phyloP scores from a whole-genome alignment of 2,888 invertebrate genomes.

The Oligia fasciuncula region DNA sequence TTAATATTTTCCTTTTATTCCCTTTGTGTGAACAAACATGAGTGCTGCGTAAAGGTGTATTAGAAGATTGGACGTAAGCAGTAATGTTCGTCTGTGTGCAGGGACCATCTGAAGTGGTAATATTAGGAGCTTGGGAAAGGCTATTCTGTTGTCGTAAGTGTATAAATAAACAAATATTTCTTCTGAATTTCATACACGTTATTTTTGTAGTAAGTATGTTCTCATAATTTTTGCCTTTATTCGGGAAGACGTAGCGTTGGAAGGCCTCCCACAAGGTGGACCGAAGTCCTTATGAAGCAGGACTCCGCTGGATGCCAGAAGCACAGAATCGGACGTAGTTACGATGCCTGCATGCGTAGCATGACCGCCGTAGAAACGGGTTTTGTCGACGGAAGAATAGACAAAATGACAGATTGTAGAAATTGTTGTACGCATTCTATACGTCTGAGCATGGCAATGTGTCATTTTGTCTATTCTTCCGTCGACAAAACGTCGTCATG shows the following conservation, averaged over 20 bases:
- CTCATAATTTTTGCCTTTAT: not conserved
- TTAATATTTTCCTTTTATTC: slow-evolving; percentile 67
- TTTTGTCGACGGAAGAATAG: too few relatives aligned
- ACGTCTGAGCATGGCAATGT: too few relatives aligned
- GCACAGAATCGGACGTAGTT: too few relatives aligned
- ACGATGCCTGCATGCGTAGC: too few relatives aligned
- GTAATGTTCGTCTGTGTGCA: slow-evolving; percentile 26
- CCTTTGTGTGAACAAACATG: slow-evolving; percentile 59
- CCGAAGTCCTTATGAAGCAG: too few relatives aligned
- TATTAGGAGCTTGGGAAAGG: not conserved
- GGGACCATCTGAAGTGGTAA: slow-evolving; percentile 4
- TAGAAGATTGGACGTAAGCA: slow-evolving; percentile 42
- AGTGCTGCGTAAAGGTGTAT: slow-evolving; percentile 45
- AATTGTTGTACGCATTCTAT: too few relatives aligned
- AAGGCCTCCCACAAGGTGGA: too few relatives aligned
- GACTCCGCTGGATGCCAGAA: too few relatives aligned
- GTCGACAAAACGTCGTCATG: too few relatives aligned
- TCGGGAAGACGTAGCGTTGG: not conserved
- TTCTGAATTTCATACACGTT: not conserved
- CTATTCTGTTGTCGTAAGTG: not conserved
- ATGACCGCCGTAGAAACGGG: too few relatives aligned
- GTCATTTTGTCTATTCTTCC: too few relatives aligned
- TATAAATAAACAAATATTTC: not conserved
- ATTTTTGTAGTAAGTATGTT: not conserved
- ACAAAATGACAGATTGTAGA: too few relatives aligned